phyloP scores from a whole-genome alignment of 2,113 vertebrate species.

The Ploceus nigricollis region DNA sequence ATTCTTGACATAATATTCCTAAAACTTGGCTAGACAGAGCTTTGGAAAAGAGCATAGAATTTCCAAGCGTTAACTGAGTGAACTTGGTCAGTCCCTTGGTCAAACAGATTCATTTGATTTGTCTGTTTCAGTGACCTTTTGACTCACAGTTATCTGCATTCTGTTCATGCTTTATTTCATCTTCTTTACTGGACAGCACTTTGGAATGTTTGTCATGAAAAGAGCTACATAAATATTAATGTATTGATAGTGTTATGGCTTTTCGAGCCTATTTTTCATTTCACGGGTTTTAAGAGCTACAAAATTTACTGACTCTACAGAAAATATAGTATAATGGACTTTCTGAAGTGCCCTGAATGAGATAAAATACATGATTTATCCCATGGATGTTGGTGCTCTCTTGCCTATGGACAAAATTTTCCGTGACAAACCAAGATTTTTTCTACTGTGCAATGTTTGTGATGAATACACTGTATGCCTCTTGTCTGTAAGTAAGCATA shows the following conservation, averaged over 20 bases:
- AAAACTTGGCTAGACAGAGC: not conserved
- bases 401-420: slow-evolving; percentile 49
- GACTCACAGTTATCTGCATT: slow-evolving; percentile 48
- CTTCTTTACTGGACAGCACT: slow-evolving; percentile 64
- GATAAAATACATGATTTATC: slow-evolving; percentile 74
- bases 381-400: slow-evolving; percentile 19
- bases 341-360: slow-evolving; percentile 63
- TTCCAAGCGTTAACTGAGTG: not conserved
- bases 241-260: slow-evolving; percentile 71
- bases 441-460: not conserved
- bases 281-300: slow-evolving; percentile 69
- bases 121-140: slow-evolving; percentile 54
- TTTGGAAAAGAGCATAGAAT: not conserved
- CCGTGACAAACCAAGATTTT: not conserved
- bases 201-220: slow-evolving; percentile 72
- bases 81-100: not conserved
- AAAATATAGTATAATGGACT: slow-evolving; percentile 73
- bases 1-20: not conserved
- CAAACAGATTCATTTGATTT: slow-evolving; percentile 31
- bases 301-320: slow-evolving; percentile 75
- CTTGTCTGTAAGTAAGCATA: not conserved
- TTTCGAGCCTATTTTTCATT: slow-evolving; percentile 74
- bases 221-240: slow-evolving; percentile 77
- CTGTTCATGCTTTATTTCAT: slow-evolving; percentile 63
- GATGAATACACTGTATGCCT: not conserved